Conservation (phyloP, 2,888 invertebrate species). For the Drosophila macrothrix region DNA sequence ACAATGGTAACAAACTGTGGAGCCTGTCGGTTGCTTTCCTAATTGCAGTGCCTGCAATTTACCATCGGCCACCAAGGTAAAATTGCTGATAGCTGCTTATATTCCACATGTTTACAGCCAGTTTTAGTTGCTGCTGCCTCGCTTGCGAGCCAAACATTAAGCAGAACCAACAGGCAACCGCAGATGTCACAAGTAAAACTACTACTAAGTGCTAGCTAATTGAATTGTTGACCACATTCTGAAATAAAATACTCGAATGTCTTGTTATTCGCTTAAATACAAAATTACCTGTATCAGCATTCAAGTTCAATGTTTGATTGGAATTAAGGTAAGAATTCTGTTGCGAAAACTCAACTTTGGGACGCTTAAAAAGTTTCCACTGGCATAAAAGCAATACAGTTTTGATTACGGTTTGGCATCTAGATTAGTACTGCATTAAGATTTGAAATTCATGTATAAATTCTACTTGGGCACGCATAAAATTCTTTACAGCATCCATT, state of each 20-base stretch:
- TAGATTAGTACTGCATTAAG: neutral
- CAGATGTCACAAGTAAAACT: constrained; percentile 13
- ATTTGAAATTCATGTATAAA: neutral
- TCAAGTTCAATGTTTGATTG: neutral
- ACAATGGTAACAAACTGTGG: constrained; percentile 4
- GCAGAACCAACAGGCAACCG: constrained; percentile 24
- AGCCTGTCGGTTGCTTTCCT: constrained; percentile 51
- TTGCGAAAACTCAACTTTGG: neutral
- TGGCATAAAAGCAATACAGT: neutral
- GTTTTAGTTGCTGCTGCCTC: constrained; percentile 7
- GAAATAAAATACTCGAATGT: constrained; percentile 1
- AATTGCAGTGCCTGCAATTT: constrained; percentile 72
- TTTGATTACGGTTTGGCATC: neutral
- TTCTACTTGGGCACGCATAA: neutral
- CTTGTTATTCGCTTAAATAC: neutral
- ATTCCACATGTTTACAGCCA: constrained; percentile 54
- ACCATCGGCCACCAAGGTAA: constrained; percentile 66
- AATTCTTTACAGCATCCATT: neutral
- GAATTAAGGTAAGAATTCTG: neutral
- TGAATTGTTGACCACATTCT: constrained; percentile 28
- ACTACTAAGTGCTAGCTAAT: constrained; percentile 55
- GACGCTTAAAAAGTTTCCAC: too few species aligned
- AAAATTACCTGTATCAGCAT: neutral
- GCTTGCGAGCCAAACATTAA: constrained; percentile 35
- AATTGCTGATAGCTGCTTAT: constrained; percentile 50